Conservation (phyloP, 2,888 invertebrate species). For the Troides helena region DNA sequence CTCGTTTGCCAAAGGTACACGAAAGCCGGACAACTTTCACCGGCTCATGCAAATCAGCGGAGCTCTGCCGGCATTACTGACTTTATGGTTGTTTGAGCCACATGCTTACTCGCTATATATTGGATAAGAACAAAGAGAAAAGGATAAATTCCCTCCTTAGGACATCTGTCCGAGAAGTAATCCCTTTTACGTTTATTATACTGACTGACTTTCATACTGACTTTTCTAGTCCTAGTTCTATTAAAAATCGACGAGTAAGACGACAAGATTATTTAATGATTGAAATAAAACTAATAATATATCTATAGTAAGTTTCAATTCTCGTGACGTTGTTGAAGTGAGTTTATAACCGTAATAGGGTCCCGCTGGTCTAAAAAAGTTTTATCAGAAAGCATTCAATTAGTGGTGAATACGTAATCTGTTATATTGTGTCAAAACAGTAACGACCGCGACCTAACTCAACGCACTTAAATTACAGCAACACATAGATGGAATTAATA, state of each 20-base stretch:
- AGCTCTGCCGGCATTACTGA: constrained; percentile 38
- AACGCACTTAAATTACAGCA: constrained; percentile 40
- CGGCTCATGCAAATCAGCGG: constrained; percentile 52
- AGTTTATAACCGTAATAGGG: not conserved
- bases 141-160: constrained; percentile 21
- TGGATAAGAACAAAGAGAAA: constrained; percentile 24
- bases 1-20: constrained; percentile 45
- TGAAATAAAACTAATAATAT: not conserved
- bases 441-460: constrained; percentile 53
- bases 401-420: constrained; percentile 29
- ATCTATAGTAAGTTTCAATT: no score
- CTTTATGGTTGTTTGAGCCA: constrained; percentile 33
- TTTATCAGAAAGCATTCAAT: constrained; percentile 9
- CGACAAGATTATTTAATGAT: not conserved
- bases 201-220: not conserved
- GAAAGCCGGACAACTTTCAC: constrained; percentile 58
- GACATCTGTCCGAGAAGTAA: constrained; percentile 8
- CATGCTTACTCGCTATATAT: constrained; percentile 8
- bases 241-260: not conserved
- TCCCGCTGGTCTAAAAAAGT: not conserved
- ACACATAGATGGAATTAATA: constrained; percentile 58
- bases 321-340: not conserved
- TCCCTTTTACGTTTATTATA: constrained; percentile 10
- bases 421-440: constrained; percentile 61
- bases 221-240: not conserved